phyloP scores from a whole-genome alignment of 2,888 invertebrate genomes.

The Monochamus alternatus region DNA sequence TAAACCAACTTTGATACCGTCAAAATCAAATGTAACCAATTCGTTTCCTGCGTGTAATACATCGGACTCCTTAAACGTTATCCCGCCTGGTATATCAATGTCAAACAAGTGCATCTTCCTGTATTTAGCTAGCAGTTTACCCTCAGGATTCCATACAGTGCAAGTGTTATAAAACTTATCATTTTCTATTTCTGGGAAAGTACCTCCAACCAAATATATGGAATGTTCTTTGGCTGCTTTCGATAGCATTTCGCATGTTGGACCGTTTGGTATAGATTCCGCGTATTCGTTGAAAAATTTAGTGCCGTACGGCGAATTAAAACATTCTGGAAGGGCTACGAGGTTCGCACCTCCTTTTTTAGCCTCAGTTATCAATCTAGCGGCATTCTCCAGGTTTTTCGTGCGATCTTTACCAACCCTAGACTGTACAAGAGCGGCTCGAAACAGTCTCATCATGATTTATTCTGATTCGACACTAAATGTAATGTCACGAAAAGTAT shows the following conservation, averaged over 20 bases:
- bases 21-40: slow-evolving; percentile 82
- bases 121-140: slow-evolving; percentile 85
- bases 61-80: slow-evolving; percentile 95
- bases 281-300: slow-evolving; percentile 85
- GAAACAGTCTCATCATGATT: slow-evolving; percentile 50
- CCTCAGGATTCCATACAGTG: slow-evolving; percentile 87
- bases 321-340: slow-evolving; percentile 88
- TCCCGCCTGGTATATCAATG: slow-evolving; percentile 93
- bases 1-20: slow-evolving; percentile 84
- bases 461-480: background rate
- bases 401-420: slow-evolving; percentile 83
- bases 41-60: slow-evolving; percentile 83
- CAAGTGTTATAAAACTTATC: slow-evolving; percentile 87
- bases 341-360: slow-evolving; percentile 76
- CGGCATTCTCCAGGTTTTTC: slow-evolving; percentile 83
- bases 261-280: slow-evolving; percentile 86
- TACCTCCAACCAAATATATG: slow-evolving; percentile 90
- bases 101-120: slow-evolving; percentile 97
- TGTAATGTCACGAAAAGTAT: too few species aligned
- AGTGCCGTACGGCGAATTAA: slow-evolving; percentile 95
- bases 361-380: slow-evolving; percentile 81
- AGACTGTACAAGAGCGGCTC: slow-evolving; percentile 87
- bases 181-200: slow-evolving; percentile 85
- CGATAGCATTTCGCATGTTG: slow-evolving; percentile 82
- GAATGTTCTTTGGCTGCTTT: slow-evolving; percentile 83